phyloP scores from a whole-genome alignment of 2,113 vertebrate genomes.

The Hippolais icterina region DNA sequence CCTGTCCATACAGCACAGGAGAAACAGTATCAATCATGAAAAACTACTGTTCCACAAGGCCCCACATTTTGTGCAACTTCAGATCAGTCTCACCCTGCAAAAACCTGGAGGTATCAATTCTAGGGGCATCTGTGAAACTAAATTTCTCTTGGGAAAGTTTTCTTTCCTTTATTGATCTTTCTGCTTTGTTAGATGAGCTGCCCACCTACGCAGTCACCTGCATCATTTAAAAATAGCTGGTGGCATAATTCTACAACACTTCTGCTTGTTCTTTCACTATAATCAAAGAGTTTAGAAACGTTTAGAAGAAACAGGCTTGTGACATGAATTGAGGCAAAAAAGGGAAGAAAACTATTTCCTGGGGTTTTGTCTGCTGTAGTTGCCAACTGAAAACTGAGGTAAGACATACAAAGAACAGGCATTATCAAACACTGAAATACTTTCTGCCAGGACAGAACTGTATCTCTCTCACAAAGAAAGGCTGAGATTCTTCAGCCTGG shows the following conservation, averaged over 20 bases:
- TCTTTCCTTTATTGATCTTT: background rate
- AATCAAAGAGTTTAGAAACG: background rate
- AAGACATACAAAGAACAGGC: background rate
- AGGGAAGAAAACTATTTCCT: background rate
- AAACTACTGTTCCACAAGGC: background rate
- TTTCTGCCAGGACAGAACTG: background rate
- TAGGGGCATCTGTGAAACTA: background rate
- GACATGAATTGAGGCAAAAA: background rate
- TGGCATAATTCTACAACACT: background rate
- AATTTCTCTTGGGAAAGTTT: background rate
- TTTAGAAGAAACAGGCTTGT: background rate
- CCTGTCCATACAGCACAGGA: background rate
- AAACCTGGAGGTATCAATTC: background rate
- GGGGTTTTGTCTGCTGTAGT: background rate
- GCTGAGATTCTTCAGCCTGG: background rate
- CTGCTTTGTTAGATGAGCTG: background rate
- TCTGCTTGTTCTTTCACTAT: background rate
- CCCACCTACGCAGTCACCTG: rapidly evolving
- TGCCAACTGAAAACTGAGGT: background rate
- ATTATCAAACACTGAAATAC: background rate
- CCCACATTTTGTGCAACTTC: background rate
- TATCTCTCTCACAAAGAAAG: background rate
- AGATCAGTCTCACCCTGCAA: background rate
- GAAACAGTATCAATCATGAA: background rate
- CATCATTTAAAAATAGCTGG: background rate